These are phyloP conservation scores for Heteropelma amictum DNA, from an alignment of 2,888 invertebrate genomes.

Conservation along the genomic window DNA sequence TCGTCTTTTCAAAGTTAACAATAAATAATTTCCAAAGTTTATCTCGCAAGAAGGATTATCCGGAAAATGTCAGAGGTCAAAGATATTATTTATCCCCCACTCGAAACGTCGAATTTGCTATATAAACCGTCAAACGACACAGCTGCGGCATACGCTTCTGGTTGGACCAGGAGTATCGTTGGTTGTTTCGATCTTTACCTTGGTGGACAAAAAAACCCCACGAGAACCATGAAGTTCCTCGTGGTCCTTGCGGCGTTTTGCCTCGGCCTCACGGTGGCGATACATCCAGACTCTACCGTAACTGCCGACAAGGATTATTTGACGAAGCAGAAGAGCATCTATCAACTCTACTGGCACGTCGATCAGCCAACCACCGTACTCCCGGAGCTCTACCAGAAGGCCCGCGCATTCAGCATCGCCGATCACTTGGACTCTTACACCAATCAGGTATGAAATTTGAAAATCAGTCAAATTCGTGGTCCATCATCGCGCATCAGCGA, in stretches of 20 bases:
- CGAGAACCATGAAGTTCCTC: conserved; percentile 79
- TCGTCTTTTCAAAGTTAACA: conserved; percentile 4
- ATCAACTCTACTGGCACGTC: conserved; percentile 78
- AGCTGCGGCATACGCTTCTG: conserved; percentile 31
- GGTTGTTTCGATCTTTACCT: neutral
- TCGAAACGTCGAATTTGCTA: conserved; percentile 19
- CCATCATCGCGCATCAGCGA: no score
- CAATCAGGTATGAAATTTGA: conserved; percentile 65
- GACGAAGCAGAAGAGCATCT: conserved; percentile 78
- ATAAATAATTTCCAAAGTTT: neutral
- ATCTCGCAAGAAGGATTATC: neutral
- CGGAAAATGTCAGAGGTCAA: conserved; percentile 43
- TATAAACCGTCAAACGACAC: conserved; percentile 29
- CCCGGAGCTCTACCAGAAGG: conserved; percentile 66
- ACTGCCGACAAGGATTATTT: conserved; percentile 74
- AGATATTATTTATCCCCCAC: conserved; percentile 35
- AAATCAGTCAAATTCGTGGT: neutral
- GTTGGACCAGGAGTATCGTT: conserved; percentile 25
- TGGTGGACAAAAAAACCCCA: neutral
- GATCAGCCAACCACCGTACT: conserved; percentile 72
- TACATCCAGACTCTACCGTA: conserved; percentile 46
- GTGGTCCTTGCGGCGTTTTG: conserved; percentile 76
- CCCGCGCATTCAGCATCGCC: conserved; percentile 64
- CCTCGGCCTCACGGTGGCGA: conserved; percentile 76
- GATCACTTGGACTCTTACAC: conserved; percentile 61